Base-by-base conservation (phyloP, 2,888 invertebrate species). In the Cistogaster globosa region DNA sequence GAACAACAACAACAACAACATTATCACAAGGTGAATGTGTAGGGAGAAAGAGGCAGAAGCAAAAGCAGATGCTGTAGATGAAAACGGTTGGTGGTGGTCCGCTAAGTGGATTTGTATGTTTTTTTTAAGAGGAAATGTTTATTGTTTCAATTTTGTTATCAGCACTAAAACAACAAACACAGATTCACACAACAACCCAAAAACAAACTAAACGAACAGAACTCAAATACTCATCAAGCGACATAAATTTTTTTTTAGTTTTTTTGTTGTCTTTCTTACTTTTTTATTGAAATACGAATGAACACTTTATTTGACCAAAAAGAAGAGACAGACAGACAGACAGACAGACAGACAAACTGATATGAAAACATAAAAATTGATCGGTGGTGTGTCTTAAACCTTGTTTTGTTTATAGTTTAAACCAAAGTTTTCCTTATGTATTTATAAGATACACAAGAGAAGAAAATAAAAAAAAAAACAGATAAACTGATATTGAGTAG, bases 91-190 rank as follows among this genome's bases (percentile, higher is more conserved):
- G 86, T 80, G 87, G 87, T 87, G 86, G 87, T 85, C 88, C 85
- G 87, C 90, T 91, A 91, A 91, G 91, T 91, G 91, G 91, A 91
- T 91, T 91, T 91, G 91, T 91, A 89, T 91, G 91, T 91, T 91
- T 32, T 89, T 80, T 91, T 87, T 83, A 88, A 90, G 89, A 89
- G 90, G 90, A 91, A 91, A 90, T 91, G 91, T 91, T 91, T 91
- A 91, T 91, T 91, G 91, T 91, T 91, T 91, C 91, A 91, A 91
- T 91, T 90, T 91, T 91, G 91, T 91, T 91, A 91, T 91, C 91
- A 91, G 89, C 86, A 90, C 89, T 90, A 91, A 82, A 91, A 91
- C 90, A 90, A 87, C 90, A 90, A 87, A 88, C 84, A 78, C 77
- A 84, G 82, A 80, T 83, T 60, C 84, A 84, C 80, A 84, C 74